Conservation (phyloP, 2,797 vertebrate genomes). For the Erethizon dorsatum region DNA sequence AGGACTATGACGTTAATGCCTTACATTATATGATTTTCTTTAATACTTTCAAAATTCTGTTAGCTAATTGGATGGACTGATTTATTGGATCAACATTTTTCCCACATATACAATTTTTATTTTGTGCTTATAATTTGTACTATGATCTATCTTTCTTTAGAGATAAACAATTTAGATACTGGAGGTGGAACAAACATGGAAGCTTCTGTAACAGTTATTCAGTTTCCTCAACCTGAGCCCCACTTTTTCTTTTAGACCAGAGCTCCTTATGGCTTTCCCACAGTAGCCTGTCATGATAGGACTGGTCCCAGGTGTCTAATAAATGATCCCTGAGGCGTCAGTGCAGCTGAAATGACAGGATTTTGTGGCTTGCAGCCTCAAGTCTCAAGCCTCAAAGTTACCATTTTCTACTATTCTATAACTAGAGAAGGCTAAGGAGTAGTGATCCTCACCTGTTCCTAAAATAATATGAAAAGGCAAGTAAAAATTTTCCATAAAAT, state of each 20-base stretch:
- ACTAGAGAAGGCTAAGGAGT: not conserved
- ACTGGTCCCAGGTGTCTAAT: not conserved
- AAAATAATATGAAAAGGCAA: constrained; percentile 10
- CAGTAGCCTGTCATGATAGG: not conserved
- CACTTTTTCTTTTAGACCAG: not conserved
- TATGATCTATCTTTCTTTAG: not conserved
- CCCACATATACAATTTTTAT: not conserved
- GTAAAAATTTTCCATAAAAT: not conserved
- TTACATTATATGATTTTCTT: not conserved
- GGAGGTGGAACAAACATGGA: not conserved
- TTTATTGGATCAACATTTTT: not conserved
- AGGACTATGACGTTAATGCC: not conserved
- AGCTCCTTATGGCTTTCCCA: not conserved
- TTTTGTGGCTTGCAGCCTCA: not conserved
- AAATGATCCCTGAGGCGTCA: not conserved
- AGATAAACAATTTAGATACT: not conserved
- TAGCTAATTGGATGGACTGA: not conserved
- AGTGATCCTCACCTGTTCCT: not conserved
- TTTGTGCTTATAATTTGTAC: not conserved
- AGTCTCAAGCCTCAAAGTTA: not conserved
- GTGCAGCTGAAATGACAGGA: not conserved
- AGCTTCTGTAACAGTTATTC: not conserved
- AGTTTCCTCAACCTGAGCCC: not conserved
- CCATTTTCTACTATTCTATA: not conserved
- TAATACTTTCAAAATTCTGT: constrained; percentile 27